Evolutionary conservation across 2,888 invertebrate genomes (phyloP).

Genomic region (Drosophila mayaguana): DNA sequence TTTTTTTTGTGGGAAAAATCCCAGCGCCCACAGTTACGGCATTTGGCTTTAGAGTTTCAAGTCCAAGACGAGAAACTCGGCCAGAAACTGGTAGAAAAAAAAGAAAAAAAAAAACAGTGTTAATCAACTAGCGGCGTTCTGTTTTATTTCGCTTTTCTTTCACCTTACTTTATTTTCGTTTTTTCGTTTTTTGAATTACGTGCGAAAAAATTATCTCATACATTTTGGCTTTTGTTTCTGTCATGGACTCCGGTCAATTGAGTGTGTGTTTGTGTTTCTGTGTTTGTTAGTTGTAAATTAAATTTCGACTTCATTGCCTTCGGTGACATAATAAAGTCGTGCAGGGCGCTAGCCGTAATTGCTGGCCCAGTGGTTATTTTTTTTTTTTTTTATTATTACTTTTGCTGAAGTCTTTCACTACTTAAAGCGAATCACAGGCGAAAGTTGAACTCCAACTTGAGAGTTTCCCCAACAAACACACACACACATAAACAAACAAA

Average conservation of each 20-base stretch:
- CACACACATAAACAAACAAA: not conserved
- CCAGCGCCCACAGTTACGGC: constrained; percentile 63
- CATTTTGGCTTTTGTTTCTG: constrained; percentile 44
- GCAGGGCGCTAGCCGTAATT: constrained; percentile 44
- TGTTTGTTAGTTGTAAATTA: constrained; percentile 37
- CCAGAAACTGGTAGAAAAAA: constrained; percentile 13
- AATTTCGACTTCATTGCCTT: constrained; percentile 53
- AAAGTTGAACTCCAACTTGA: constrained; percentile 52
- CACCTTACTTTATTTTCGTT: constrained; percentile 6
- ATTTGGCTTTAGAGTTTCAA: constrained; percentile 35
- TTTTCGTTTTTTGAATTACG: constrained; percentile 62
- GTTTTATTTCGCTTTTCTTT: constrained; percentile 37
- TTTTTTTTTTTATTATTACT: constrained; percentile 57
- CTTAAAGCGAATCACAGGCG: constrained; percentile 32
- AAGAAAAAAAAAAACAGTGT: constrained; percentile 51
- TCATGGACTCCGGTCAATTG: constrained; percentile 42
- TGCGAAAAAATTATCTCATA: constrained; percentile 69
- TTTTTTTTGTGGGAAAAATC: constrained; percentile 74
- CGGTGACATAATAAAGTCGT: constrained; percentile 67
- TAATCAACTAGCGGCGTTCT: constrained; percentile 77
- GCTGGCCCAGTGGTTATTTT: constrained; percentile 16
- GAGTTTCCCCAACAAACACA: constrained; percentile 1
- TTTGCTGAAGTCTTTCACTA: constrained; percentile 37
- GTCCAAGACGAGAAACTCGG: constrained; percentile 39
- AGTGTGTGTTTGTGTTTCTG: constrained; percentile 12